These are phyloP conservation scores for Pogona vitticeps DNA, from an alignment of 2,113 vertebrate genomes.

Conservation along the genomic window DNA sequence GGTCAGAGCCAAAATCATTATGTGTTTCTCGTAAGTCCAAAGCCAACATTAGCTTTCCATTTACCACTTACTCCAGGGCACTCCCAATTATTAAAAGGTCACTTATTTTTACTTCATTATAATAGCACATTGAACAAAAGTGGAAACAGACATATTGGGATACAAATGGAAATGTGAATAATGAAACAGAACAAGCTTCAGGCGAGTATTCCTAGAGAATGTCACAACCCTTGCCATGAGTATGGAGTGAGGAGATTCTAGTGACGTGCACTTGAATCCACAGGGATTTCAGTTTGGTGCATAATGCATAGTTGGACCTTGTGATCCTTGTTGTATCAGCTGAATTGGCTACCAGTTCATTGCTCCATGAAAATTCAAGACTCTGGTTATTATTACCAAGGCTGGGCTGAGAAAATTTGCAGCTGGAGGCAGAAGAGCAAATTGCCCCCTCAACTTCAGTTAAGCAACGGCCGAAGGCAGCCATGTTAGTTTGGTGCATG, in stretches of 20 bases:
- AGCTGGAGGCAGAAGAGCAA: not conserved
- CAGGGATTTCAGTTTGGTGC: not conserved
- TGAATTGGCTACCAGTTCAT: not conserved
- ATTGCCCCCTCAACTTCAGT: not conserved
- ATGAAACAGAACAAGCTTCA: not conserved
- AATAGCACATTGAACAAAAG: not conserved
- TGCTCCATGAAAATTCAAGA: not conserved
- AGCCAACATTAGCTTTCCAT: constrained; percentile 9
- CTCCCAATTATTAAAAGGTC: constrained; percentile 24
- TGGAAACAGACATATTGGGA: not conserved
- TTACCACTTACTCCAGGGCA: constrained; percentile 21
- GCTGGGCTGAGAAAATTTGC: no score
- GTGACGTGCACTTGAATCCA: not conserved
- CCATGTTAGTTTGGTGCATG: no score
- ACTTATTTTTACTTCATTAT: constrained; percentile 18
- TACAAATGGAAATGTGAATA: constrained; percentile 3
- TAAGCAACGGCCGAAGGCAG: no score
- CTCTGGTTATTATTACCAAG: not conserved
- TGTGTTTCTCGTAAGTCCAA: not conserved
- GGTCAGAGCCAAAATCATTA: constrained; percentile 6
- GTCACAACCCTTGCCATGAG: no score
- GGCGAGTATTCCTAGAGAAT: not conserved
- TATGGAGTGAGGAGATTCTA: no score
- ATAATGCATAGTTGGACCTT: not conserved
- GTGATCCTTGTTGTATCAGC: not conserved